Conservation (phyloP, 2,113 vertebrate genomes). For the Alexandromys fortis region DNA sequence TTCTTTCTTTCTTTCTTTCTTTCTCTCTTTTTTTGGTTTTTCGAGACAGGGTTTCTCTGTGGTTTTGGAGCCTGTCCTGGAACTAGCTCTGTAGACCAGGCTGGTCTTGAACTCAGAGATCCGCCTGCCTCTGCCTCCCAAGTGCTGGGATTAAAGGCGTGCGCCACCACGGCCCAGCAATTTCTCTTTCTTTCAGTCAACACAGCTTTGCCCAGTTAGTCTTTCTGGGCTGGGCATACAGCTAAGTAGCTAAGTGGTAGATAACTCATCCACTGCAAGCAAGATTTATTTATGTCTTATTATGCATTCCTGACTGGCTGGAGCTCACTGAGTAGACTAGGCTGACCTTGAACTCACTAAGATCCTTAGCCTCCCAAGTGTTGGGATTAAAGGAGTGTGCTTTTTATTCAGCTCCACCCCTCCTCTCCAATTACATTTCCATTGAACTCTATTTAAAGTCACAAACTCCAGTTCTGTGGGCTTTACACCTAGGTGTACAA, state of each 20-base stretch:
- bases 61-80: too few relatives aligned
- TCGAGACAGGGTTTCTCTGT: too few relatives aligned
- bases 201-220: neutral
- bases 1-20: neutral
- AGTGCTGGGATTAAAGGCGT: too few relatives aligned
- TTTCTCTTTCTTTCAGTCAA: conserved; percentile 28
- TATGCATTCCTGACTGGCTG: neutral
- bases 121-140: too few relatives aligned
- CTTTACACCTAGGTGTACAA: neutral
- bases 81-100: too few relatives aligned
- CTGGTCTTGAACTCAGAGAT: too few relatives aligned
- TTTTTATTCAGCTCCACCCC: neutral
- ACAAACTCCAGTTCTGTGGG: neutral
- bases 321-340: neutral
- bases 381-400: neutral
- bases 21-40: too few relatives aligned
- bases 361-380: neutral
- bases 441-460: conserved; percentile 16
- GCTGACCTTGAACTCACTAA: neutral
- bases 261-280: neutral
- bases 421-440: neutral
- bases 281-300: neutral
- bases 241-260: neutral
- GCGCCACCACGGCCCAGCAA: too few relatives aligned
- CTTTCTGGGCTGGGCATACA: neutral